Percentiles rank a stretch among this genome's conserved stretches.
These are phyloP conservation scores for Trissolcus japonicus DNA, from an alignment of 2,888 invertebrate species.

Conservation along the genomic window DNA sequence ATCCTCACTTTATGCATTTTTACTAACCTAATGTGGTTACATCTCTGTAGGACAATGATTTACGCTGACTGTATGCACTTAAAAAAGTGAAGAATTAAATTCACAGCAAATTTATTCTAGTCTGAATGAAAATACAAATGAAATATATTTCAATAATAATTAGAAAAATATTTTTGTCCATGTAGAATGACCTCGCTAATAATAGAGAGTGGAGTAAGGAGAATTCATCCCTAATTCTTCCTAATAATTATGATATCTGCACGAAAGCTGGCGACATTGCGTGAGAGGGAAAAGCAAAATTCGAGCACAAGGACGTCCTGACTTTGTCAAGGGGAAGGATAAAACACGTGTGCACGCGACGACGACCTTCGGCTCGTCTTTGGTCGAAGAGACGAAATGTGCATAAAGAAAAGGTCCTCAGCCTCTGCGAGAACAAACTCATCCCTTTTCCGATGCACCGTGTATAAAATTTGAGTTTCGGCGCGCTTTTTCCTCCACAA, in stretches of 20 bases:
- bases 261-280: conserved; percentile 15
- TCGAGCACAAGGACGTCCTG: conserved; percentile 44
- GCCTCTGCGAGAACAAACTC: conserved; percentile 12
- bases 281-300: conserved; percentile 52
- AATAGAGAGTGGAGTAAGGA: not conserved
- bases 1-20: no score
- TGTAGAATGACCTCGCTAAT: no score
- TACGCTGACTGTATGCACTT: no score
- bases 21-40: no score
- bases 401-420: conserved; percentile 22
- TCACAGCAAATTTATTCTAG: no score
- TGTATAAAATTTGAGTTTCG: conserved; percentile 47
- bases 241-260: conserved; percentile 59
- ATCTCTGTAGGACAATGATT: no score
- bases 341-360: conserved; percentile 37
- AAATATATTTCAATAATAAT: no score
- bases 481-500: conserved; percentile 29
- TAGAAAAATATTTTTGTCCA: no score
- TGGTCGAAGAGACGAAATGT: conserved; percentile 26
- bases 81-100: no score
- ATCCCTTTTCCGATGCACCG: conserved; percentile 35
- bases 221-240: not conserved
- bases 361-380: conserved; percentile 25
- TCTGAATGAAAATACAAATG: no score
- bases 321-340: conserved; percentile 31